Conservation (phyloP, 53 echinoderm and acorn worm genomes). For the Patiria pectinifera region DNA sequence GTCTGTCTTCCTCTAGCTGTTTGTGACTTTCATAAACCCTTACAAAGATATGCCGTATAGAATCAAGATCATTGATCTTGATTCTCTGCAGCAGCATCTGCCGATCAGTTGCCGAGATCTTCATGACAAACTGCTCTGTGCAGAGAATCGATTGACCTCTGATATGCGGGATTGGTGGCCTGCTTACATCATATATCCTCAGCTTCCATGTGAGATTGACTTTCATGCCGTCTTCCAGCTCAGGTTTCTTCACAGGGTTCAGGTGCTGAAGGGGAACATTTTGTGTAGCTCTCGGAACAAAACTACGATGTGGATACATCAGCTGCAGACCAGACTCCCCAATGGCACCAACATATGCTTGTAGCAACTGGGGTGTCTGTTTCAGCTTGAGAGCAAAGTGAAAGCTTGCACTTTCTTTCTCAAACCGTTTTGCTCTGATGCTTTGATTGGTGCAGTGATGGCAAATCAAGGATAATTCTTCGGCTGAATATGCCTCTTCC, state of each 20-base stretch:
- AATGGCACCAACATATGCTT: conserved; percentile 57
- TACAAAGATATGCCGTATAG: conserved; percentile 12
- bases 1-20: conserved; percentile 1
- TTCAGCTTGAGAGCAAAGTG: conserved; percentile 73
- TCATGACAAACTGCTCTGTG: conserved; percentile 37
- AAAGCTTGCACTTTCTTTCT: conserved; percentile 55
- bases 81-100: conserved; percentile 45
- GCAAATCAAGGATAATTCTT: conserved; percentile 71
- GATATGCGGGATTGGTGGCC: not conserved
- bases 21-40: not conserved
- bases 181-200: conserved; percentile 61
- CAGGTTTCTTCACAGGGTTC: conserved; percentile 65
- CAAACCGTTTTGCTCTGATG: conserved; percentile 65
- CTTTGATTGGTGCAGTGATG: conserved; percentile 75
- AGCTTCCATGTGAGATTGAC: conserved; percentile 69
- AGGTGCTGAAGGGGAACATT: conserved; percentile 37
- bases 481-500: conserved; percentile 58
- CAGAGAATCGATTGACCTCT: conserved; percentile 1
- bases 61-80: conserved; percentile 42
- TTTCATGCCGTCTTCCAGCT: not conserved
- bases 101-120: conserved; percentile 42
- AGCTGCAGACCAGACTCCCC: conserved; percentile 58
- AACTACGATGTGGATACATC: conserved; percentile 58
- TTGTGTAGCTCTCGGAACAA: conserved; percentile 19
- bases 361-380: conserved; percentile 54